Evolutionary conservation across 1,140 invertebrate species (phyloP).

Genomic region (Euwallacea fornicatus): DNA sequence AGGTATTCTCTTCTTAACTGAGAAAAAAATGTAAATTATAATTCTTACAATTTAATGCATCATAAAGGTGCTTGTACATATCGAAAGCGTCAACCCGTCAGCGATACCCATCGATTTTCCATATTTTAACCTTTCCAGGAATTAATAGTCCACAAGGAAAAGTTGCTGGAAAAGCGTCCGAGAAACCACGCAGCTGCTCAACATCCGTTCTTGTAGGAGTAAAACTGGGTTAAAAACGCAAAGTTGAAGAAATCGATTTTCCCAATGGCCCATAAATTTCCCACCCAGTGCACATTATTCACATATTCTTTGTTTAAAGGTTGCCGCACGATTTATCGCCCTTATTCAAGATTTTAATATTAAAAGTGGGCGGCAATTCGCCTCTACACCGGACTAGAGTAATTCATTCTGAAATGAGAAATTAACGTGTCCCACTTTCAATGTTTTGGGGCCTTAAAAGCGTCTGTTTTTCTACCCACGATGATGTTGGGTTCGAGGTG

Average conservation of each 20-base stretch:
- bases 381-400: too few relatives aligned
- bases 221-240: constrained; percentile 27
- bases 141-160: not conserved
- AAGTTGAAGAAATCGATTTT: constrained; percentile 19
- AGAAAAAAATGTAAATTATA: too few relatives aligned
- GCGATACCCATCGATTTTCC: not conserved
- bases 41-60: too few relatives aligned
- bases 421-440: too few relatives aligned
- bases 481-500: too few relatives aligned
- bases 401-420: too few relatives aligned
- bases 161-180: not conserved
- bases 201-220: not conserved
- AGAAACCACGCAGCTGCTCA: not conserved
- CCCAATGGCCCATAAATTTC: constrained; percentile 24
- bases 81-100: too few relatives aligned
- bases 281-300: constrained; percentile 11
- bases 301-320: constrained; percentile 29
- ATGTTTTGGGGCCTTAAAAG: too few relatives aligned
- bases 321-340: constrained; percentile 17
- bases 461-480: too few relatives aligned
- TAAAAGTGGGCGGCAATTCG: constrained; percentile 4
- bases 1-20: too few relatives aligned
- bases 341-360: constrained; percentile 3
- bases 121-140: not conserved
- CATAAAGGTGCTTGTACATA: too few relatives aligned